Evolutionary conservation across 2,888 invertebrate species (phyloP).

Genomic region (Lordiphosa andalusiaca): DNA sequence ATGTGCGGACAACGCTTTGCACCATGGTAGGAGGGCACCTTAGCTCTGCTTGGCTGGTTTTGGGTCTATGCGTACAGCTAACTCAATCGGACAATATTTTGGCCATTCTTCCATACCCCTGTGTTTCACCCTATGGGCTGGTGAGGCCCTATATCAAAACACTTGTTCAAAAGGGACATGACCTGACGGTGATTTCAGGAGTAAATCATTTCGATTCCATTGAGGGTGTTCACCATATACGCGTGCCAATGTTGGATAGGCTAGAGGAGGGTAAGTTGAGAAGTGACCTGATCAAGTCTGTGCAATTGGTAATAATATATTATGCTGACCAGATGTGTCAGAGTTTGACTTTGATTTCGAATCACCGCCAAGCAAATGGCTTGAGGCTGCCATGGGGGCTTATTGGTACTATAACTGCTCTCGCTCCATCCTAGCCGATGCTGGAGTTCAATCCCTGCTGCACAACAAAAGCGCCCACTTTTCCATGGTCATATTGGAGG

Average conservation of each 20-base stretch:
- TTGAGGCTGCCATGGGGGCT: conserved; percentile 20
- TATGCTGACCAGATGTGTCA: conserved; percentile 6
- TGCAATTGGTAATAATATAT: background rate
- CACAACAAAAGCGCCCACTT: conserved; percentile 15
- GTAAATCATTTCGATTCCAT: conserved; percentile 12
- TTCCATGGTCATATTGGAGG: conserved; percentile 11
- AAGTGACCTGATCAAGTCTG: background rate
- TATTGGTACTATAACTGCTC: conserved; percentile 22
- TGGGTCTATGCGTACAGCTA: conserved; percentile 18
- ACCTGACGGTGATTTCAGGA: conserved; percentile 40
- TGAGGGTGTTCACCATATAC: conserved; percentile 38
- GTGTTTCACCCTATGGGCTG: conserved; percentile 54
- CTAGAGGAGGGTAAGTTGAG: conserved; percentile 20
- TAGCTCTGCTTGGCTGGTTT: conserved; percentile 8
- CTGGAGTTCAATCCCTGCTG: conserved; percentile 25
- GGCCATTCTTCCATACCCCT: conserved; percentile 48
- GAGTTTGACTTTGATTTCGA: background rate
- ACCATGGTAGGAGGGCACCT: conserved; percentile 20
- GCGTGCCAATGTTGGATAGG: conserved; percentile 14
- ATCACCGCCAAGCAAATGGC: conserved; percentile 27
- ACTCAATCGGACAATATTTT: conserved; percentile 42
- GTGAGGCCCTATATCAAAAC: conserved; percentile 36
- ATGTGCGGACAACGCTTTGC: conserved; percentile 36
- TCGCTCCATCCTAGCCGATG: conserved; percentile 20
- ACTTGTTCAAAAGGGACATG: conserved; percentile 30